Percentiles rank a stretch among this genome's conserved stretches.
phyloP scores from a whole-genome alignment of 2,113 vertebrate genomes.

The Gorsachius goisagi region DNA sequence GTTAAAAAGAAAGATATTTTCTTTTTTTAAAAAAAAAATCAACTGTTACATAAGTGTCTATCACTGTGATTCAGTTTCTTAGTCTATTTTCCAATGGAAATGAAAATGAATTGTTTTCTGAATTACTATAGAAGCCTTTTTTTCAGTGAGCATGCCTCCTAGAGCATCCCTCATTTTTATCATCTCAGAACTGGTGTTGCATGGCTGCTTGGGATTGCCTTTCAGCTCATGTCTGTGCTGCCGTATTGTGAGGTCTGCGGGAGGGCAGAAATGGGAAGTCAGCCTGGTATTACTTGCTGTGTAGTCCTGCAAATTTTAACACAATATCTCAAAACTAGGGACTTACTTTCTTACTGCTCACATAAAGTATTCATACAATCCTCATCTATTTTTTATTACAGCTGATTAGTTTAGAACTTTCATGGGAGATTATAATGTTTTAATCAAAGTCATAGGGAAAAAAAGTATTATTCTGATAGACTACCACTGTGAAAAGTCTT shows the following conservation, averaged over 20 bases:
- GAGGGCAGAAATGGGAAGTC: neutral
- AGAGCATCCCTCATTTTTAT: constrained; percentile 7
- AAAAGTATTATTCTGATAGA: neutral
- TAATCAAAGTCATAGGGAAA: neutral
- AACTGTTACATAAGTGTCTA: neutral
- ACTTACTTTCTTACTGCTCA: neutral
- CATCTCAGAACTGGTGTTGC: constrained; percentile 1
- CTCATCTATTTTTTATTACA: constrained; percentile 23
- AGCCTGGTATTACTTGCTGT: neutral
- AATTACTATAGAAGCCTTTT: neutral
- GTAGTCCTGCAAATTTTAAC: constrained; percentile 11
- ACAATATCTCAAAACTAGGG: neutral
- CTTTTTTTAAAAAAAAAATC: neutral
- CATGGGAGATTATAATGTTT: neutral
- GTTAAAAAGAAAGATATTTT: neutral
- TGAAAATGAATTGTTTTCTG: neutral
- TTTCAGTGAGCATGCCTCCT: neutral
- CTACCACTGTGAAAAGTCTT: neutral
- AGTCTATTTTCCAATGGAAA: neutral
- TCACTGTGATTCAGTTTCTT: neutral
- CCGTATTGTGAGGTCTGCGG: constrained; percentile 10
- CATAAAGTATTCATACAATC: neutral
- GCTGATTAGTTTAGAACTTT: constrained; percentile 10
- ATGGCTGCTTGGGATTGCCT: constrained; percentile 6
- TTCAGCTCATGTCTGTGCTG: neutral